Conservation (phyloP, 2,888 invertebrate species). For the Omphaloscelis lunosa region DNA sequence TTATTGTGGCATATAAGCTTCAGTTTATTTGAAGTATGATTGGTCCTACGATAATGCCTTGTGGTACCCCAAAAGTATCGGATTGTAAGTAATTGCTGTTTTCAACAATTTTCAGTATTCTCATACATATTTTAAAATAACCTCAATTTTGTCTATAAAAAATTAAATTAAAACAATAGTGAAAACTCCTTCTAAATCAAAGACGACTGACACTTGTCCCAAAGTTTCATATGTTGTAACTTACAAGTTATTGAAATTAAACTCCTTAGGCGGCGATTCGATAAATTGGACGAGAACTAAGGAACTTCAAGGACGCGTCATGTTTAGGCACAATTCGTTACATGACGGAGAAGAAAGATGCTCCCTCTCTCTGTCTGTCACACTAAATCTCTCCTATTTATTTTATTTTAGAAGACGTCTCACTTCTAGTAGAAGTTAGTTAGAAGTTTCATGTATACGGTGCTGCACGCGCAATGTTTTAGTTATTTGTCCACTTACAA, state of each 20-base stretch:
- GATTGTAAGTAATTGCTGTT: neutral
- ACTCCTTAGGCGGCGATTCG: no score
- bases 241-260: neutral
- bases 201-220: no score
- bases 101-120: neutral
- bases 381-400: no score
- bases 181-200: neutral
- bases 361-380: no score
- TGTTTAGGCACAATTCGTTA: no score
- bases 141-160: neutral
- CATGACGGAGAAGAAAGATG: no score
- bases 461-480: no score
- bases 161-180: neutral
- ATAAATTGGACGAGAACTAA: no score
- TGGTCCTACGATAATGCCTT: neutral
- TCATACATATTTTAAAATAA: neutral
- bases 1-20: neutral
- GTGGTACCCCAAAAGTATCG: neutral
- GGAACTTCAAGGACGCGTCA: no score
- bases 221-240: neutral
- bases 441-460: no score
- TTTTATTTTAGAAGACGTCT: no score
- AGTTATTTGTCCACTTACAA: neutral
- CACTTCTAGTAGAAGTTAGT: no score
- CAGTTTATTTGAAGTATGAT: neutral